Base-by-base conservation (phyloP, 2,113 vertebrate genomes). In the Sander lucioperca region DNA sequence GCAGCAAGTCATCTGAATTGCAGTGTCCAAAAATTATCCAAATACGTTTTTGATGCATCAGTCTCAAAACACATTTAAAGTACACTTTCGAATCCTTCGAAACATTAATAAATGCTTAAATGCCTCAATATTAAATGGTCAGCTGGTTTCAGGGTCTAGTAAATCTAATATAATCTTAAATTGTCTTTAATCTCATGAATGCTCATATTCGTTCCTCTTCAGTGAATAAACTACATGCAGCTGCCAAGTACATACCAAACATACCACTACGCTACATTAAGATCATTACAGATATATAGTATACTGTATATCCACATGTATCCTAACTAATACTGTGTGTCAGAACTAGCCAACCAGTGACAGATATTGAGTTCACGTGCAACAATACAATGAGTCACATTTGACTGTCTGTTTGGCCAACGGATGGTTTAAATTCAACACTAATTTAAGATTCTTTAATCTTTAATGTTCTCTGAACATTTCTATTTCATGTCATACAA, bases 221-320 rank as follows among this genome's bases (percentile, higher is more conserved):
- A 65, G 68, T 15, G 2, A 66, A 63, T 78, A 61, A 81, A 63
- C 13, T 45, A 64, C 66, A 45, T 57, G 39, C 82, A 79, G 70
- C 71, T 70, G n/a, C n/a, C 48, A 50, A 39, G 53, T 33, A 45
- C 67, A 74, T 27, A 73, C 56, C 65, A 71, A 61, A 74, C 36
- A 57, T 36, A 70, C 45, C 5, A 69, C 16, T 25, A 53, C 6
- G 53, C 36, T 25, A 77, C 56, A 70, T 27, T 57, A 66, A 43
- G n/a, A 67, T 69, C 50, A 62, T 57, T 74, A 45, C 64, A 74
- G 8, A 25, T 23, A 75, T 47, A 56, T 9, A 27, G 16, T 71
- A 27, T 33, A 33, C 15, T 33, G 11, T 3, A 16, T 73, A 69
- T 73, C 47, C 53, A 78, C 58, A 45, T 59, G 58, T 47, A 45